Conservation (phyloP, 2,888 invertebrate species). For the Epirrita christyi region DNA sequence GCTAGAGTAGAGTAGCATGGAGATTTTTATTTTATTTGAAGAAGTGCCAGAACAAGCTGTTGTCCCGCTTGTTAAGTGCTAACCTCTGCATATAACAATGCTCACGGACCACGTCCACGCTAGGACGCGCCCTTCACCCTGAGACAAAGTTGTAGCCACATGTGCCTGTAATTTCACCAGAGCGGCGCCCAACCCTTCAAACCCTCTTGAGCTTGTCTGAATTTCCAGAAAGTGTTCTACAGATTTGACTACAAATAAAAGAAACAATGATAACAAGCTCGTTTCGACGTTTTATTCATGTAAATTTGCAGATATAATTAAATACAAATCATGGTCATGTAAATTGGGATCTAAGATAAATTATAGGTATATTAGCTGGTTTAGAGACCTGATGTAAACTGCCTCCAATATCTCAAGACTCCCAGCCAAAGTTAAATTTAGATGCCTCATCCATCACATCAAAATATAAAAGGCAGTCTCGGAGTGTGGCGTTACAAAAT, state of each 20-base stretch:
- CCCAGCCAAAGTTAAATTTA: constrained; percentile 75
- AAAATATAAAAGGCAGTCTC: constrained; percentile 85
- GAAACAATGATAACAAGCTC: constrained; percentile 73
- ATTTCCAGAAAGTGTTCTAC: no score
- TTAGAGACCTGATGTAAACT: constrained; percentile 62
- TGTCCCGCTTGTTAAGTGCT: no score
- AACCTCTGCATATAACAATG: no score
- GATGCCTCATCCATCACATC: constrained; percentile 72
- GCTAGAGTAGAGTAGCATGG: no score
- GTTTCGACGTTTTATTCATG: constrained; percentile 84
- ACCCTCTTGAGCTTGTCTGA: no score
- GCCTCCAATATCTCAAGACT: constrained; percentile 59
- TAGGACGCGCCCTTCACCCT: no score
- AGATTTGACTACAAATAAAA: constrained; percentile 24
- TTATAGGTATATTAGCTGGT: constrained; percentile 71
- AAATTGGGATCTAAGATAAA: constrained; percentile 81
- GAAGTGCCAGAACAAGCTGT: no score
- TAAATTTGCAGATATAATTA: constrained; percentile 85
- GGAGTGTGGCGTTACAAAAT: constrained; percentile 82
- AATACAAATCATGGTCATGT: constrained; percentile 84
- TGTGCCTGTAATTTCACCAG: no score
- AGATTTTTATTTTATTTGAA: no score
- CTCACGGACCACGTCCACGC: no score
- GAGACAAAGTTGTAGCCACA: no score
- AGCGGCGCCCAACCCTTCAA: no score